Percentiles rank a stretch among this genome's conserved stretches.
Evolutionary conservation across 2,888 invertebrate species (phyloP).

Genomic region (Anthophora plumipes): DNA sequence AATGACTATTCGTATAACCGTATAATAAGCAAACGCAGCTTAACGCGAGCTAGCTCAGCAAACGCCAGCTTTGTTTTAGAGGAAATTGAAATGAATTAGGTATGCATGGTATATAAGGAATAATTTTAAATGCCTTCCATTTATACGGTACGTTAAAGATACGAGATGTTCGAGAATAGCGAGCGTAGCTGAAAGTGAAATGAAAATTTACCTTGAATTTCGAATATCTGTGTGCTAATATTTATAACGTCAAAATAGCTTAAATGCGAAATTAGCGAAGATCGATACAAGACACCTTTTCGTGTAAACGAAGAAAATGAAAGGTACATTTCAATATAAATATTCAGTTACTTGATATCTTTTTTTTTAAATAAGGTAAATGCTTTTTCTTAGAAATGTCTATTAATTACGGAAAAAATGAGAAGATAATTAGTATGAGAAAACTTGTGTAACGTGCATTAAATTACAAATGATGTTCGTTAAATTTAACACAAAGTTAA

Average conservation of each 20-base stretch:
- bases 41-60: background rate
- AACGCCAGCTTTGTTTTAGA: background rate
- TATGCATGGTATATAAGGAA: background rate
- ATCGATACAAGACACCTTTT: no score
- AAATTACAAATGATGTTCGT: background rate
- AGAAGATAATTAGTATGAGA: background rate
- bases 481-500: background rate
- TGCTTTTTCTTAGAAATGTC: background rate
- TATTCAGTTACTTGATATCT: background rate
- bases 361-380: background rate
- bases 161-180: background rate
- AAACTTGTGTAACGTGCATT: background rate
- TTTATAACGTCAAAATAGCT: background rate
- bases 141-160: background rate
- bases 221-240: background rate
- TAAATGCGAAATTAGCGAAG: background rate
- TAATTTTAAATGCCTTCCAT: background rate
- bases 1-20: background rate
- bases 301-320: background rate
- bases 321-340: background rate
- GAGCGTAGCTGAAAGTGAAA: background rate
- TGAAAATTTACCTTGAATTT: slow-evolving; percentile 1
- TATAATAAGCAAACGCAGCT: background rate
- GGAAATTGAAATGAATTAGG: background rate
- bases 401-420: background rate